A percentile compares a stretch with the other conserved stretches of the same genome.
These are phyloP conservation scores for Orgyia antiqua DNA, from an alignment of 2,888 invertebrate genomes.

Conservation along the genomic window DNA sequence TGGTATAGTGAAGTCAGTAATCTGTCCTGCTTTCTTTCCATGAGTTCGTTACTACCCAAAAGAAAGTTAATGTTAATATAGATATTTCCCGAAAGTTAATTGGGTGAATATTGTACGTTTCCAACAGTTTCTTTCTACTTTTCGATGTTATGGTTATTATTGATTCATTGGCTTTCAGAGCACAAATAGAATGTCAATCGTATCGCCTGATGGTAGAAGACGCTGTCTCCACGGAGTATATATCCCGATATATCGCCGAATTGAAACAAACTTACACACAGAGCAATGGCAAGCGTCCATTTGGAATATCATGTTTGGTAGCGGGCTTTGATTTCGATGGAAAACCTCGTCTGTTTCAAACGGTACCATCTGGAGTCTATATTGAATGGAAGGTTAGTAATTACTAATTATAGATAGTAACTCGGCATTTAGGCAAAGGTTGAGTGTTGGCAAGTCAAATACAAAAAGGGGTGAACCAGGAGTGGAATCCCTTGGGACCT, in stretches of 20 bases:
- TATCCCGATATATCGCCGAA: constrained; percentile 82
- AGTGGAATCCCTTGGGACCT: too few relatives aligned
- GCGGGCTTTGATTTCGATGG: constrained; percentile 97
- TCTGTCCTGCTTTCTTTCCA: too few relatives aligned
- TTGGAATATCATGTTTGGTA: constrained; percentile 96
- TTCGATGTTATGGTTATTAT: neutral
- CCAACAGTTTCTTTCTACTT: too few relatives aligned
- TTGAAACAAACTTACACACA: constrained; percentile 96
- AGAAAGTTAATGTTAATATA: too few relatives aligned
- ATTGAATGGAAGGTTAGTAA: constrained; percentile 91
- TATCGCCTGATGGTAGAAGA: constrained; percentile 97
- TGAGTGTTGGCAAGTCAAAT: too few relatives aligned
- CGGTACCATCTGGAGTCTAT: constrained; percentile 97
- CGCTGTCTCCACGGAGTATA: constrained; percentile 96
- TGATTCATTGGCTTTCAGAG: constrained; percentile 66
- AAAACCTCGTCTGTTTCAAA: constrained; percentile 94
- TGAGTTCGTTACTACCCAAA: too few relatives aligned
- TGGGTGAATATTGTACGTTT: too few relatives aligned
- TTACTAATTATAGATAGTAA: too few relatives aligned
- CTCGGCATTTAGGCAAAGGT: too few relatives aligned
- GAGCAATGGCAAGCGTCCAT: constrained; percentile 96
- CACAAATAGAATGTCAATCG: constrained; percentile 97
- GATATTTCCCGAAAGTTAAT: too few relatives aligned
- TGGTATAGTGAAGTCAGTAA: too few relatives aligned
- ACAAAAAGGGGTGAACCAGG: too few relatives aligned